A percentile compares a stretch with the other conserved stretches of the same genome.
Conservation (phyloP, 2,797 vertebrate species). For the Allobates femoralis region DNA sequence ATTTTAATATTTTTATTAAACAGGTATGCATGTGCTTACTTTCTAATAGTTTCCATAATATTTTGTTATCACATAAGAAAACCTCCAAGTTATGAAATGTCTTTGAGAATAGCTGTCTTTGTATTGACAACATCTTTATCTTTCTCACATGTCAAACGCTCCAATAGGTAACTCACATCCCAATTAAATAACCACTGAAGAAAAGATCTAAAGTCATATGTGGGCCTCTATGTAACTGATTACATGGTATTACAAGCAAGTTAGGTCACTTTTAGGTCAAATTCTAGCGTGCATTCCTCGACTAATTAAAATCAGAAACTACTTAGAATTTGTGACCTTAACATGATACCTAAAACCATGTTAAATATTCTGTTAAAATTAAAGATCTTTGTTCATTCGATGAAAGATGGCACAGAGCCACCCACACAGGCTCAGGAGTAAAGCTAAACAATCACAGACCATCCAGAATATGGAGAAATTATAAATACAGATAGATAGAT, state of each 20-base stretch:
- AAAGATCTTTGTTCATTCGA: slow-evolving; percentile 29
- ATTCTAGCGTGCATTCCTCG: slow-evolving; percentile 65
- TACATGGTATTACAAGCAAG: slow-evolving; percentile 63
- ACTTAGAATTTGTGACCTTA: slow-evolving; percentile 33
- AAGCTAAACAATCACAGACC: neutral
- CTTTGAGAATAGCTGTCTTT: slow-evolving; percentile 52
- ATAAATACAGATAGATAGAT: neutral
- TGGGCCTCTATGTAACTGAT: slow-evolving; percentile 55
- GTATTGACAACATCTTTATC: slow-evolving; percentile 49
- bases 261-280: slow-evolving; percentile 61
- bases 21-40: slow-evolving; percentile 2
- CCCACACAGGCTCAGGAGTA: neutral
- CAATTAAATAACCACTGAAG: slow-evolving; percentile 61
- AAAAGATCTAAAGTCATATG: slow-evolving; percentile 56
- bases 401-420: slow-evolving; percentile 28
- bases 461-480: neutral
- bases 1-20: neutral
- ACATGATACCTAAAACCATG: slow-evolving; percentile 56
- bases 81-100: slow-evolving; percentile 56
- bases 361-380: slow-evolving; percentile 55
- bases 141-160: slow-evolving; percentile 63
- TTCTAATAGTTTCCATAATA: slow-evolving; percentile 7
- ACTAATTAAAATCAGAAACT: slow-evolving; percentile 64
- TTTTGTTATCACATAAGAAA: slow-evolving; percentile 10
- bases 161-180: slow-evolving; percentile 57